Evolutionary conservation across 1,140 invertebrate species (phyloP), one percentile per base, ranked within the genome.

Genomic region (Dufourea novaeangliae): DNA sequence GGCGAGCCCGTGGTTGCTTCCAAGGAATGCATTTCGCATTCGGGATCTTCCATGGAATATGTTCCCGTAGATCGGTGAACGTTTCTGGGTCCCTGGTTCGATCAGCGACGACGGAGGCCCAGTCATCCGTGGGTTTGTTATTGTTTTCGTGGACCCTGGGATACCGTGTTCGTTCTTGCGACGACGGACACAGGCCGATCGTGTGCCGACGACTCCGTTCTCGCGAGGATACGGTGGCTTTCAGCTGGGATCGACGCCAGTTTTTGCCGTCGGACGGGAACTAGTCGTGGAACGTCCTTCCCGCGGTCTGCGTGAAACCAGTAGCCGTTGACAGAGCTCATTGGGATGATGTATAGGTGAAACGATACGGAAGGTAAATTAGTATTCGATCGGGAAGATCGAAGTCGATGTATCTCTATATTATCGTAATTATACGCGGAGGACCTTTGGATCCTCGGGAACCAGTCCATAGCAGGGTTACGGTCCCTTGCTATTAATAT

Each of bases 21-120:
- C 88, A 76, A 87, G 86, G 90, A 92, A 92, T 89, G 89, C 87
- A 91, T 91, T 90, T 91, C 86, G 90, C 86, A 91, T 91, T 91
- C 90, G 88, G 86, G 83, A 88, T 90, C 86, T 87, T 90, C 88
- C 86, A 85, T 70, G 84, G 87, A 90, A 91, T 91, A 90, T 85
- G 81, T 76, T 80, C 75, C 72, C 73, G 54, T 78, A 77, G 64
- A 77, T 69, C 79, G 67, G 37, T 25, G 37, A 46, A 66, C n/a
- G 44, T 66, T 74, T 39, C 70, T n/a, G 2, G 34, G 14, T 3
- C n/a, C 59, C 29, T 25, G 17, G n/a, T 41, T 67, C 72, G 72
- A 74, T 67, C 72, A 17, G 70, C 70, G 57, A 17, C 1, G 41
- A n/a, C n/a, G n/a, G n/a, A n/a, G 32, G 44, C 44, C 78, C 78